phyloP scores from a whole-genome alignment of 2,888 invertebrate species.

The Loripinus fragilis region DNA sequence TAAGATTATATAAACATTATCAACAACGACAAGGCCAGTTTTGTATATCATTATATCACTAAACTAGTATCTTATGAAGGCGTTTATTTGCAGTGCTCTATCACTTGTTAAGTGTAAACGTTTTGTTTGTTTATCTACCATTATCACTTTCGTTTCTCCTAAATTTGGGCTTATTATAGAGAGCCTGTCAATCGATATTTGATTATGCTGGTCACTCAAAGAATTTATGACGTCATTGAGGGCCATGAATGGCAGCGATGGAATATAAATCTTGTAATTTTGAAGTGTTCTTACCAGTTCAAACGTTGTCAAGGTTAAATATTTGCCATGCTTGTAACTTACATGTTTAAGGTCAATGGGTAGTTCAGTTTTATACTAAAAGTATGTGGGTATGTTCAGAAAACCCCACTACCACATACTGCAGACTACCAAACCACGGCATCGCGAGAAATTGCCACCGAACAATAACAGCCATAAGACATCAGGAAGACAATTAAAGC shows the following conservation, averaged over 20 bases:
- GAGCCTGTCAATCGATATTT: constrained; percentile 25
- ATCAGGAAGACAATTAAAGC: no score
- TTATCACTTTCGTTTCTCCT: constrained; percentile 28
- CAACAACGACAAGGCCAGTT: neutral
- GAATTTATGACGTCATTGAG: neutral
- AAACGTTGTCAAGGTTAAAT: constrained; percentile 6
- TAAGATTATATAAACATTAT: neutral
- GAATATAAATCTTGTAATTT: neutral
- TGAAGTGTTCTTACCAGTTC: constrained; percentile 9
- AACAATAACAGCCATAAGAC: no score
- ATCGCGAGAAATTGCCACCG: no score
- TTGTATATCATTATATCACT: neutral
- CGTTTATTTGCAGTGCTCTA: constrained; percentile 1
- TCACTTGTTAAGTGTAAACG: constrained; percentile 23
- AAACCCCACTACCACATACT: no score
- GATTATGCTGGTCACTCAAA: neutral
- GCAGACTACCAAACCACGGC: no score
- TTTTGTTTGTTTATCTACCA: constrained; percentile 28
- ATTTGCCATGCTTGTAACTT: no score
- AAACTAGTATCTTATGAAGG: neutral
- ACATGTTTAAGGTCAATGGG: no score
- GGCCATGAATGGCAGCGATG: neutral
- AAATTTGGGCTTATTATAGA: constrained; percentile 27
- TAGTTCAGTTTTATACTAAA: no score
- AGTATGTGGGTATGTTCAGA: no score